Percentiles rank a stretch among this genome's conserved stretches.
These are phyloP conservation scores for Spheniscus mendiculus DNA, from an alignment of 2,113 vertebrate species.

Conservation along the genomic window DNA sequence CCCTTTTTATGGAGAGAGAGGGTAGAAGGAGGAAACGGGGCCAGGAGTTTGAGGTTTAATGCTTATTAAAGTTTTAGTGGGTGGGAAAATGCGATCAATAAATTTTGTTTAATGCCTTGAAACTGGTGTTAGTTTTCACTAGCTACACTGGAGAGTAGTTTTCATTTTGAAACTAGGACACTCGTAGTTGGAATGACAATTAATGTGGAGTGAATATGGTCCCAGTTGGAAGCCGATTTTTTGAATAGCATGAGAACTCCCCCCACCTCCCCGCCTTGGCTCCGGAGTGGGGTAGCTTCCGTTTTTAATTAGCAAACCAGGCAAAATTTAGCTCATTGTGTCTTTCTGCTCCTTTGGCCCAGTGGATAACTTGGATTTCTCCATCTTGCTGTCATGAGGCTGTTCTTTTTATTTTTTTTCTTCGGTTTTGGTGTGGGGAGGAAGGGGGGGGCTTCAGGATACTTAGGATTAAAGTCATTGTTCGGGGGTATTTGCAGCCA, in stretches of 20 bases:
- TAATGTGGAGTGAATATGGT: constrained; percentile 77
- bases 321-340: constrained; percentile 71
- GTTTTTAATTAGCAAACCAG: constrained; percentile 71
- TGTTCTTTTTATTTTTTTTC: constrained; percentile 15
- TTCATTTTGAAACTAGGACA: constrained; percentile 88
- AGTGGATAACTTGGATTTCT: constrained; percentile 50
- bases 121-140: constrained; percentile 57
- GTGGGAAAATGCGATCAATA: constrained; percentile 63
- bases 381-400: constrained; percentile 54
- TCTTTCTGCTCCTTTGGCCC: constrained; percentile 59
- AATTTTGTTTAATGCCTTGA: constrained; percentile 62
- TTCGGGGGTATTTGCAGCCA: constrained; percentile 82
- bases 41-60: constrained; percentile 59
- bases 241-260: constrained; percentile 65
- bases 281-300: constrained; percentile 60
- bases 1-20: constrained; percentile 46
- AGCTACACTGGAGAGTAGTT: constrained; percentile 51
- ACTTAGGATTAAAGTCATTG: constrained; percentile 83
- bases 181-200: constrained; percentile 93
- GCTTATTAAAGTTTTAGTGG: constrained; percentile 66
- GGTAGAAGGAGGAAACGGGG: neutral
- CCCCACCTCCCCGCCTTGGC: constrained; percentile 50
- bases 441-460: constrained; percentile 75
- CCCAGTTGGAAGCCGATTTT: constrained; percentile 72
- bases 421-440: constrained; percentile 48